phyloP scores from a whole-genome alignment of 1,140 invertebrate species.

The Pseudobourletiella spinata region DNA sequence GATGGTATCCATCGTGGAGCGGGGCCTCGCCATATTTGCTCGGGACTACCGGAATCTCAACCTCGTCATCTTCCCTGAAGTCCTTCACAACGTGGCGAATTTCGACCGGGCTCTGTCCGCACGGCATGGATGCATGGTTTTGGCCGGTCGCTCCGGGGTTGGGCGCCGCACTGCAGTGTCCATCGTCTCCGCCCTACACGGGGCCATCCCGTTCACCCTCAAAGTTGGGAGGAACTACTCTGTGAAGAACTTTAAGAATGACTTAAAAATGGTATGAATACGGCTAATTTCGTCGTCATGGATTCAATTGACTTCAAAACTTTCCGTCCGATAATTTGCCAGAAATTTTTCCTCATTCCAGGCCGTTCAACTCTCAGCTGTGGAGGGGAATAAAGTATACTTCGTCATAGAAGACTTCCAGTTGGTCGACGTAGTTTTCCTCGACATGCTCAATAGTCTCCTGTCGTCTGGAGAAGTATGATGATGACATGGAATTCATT shows the following conservation, averaged over 20 bases:
- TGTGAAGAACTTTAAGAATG: conserved; percentile 55
- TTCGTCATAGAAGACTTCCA: conserved; percentile 80
- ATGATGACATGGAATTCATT: too few relatives aligned
- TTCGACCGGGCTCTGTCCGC: conserved; percentile 54
- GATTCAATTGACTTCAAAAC: conserved; percentile 1
- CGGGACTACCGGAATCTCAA: conserved; percentile 51
- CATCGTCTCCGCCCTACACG: conserved; percentile 61
- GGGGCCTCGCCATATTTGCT: conserved; percentile 57
- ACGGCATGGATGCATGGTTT: conserved; percentile 56
- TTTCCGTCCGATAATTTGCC: too few relatives aligned
- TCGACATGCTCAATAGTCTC: conserved; percentile 60
- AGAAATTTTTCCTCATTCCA: conserved; percentile 37
- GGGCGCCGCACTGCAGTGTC: conserved; percentile 64
- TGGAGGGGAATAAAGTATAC: conserved; percentile 67
- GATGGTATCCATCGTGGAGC: conserved; percentile 53
- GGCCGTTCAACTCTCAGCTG: conserved; percentile 66
- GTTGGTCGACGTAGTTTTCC: conserved; percentile 54
- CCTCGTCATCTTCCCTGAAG: conserved; percentile 54
- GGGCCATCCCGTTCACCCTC: conserved; percentile 55
- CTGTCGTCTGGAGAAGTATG: conserved; percentile 57
- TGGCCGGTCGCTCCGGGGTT: conserved; percentile 65
- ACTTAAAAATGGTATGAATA: conserved; percentile 50
- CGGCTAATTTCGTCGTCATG: conserved; percentile 13
- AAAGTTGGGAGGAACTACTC: conserved; percentile 50
- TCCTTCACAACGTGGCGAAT: conserved; percentile 53